These are phyloP conservation scores for Prosopocoilus inquinatus DNA, from an alignment of 2,888 invertebrate species.

Conservation along the genomic window DNA sequence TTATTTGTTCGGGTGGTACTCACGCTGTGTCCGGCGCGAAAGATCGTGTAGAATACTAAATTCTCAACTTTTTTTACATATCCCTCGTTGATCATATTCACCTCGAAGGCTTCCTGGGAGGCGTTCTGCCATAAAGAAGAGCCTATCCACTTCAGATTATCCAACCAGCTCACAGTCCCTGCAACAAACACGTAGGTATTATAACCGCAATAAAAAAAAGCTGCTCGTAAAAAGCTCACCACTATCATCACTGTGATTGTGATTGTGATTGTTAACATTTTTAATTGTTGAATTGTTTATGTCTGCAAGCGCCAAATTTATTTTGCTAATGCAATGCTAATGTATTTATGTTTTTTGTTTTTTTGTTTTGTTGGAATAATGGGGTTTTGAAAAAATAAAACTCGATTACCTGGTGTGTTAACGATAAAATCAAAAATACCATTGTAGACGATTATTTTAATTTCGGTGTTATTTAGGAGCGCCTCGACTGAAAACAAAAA, in stretches of 20 bases:
- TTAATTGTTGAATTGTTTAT: background rate
- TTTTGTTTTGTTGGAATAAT: too few species aligned
- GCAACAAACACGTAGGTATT: slow-evolving; percentile 10
- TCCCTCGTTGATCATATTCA: slow-evolving; percentile 65
- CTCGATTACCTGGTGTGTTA: slow-evolving; percentile 36
- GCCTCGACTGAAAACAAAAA: slow-evolving; percentile 36
- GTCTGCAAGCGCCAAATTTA: background rate
- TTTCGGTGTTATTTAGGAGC: slow-evolving; percentile 35
- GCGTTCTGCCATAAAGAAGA: slow-evolving; percentile 64
- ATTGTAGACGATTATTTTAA: slow-evolving; percentile 40
- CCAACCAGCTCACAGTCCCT: slow-evolving; percentile 75
- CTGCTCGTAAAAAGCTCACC: background rate
- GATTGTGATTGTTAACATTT: background rate
- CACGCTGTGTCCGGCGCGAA: slow-evolving; percentile 79
- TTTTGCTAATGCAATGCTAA: background rate
- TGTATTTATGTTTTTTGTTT: background rate
- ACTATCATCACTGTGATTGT: background rate
- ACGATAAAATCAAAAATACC: slow-evolving; percentile 42
- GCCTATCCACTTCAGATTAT: slow-evolving; percentile 65
- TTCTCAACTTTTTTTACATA: slow-evolving; percentile 69
- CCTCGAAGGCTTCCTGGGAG: slow-evolving; percentile 62
- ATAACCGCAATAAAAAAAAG: background rate
- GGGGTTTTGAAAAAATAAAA: background rate
- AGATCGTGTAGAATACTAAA: slow-evolving; percentile 75
- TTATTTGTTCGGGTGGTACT: slow-evolving; percentile 22